These are phyloP conservation scores for Pammene fasciana DNA, from an alignment of 2,888 invertebrate genomes.

Conservation along the genomic window DNA sequence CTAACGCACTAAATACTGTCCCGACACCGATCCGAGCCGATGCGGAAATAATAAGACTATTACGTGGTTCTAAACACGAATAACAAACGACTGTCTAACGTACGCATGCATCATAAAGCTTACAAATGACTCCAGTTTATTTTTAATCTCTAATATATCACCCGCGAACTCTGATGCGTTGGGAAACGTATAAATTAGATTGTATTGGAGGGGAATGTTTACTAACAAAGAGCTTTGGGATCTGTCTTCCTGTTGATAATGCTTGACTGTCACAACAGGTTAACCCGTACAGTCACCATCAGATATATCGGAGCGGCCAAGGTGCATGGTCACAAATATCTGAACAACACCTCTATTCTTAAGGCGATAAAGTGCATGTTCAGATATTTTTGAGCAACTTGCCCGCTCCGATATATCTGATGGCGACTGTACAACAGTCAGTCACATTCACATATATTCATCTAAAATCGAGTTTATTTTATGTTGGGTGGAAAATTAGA, in stretches of 20 bases:
- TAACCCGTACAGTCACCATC: too few species aligned
- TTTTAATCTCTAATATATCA: slow-evolving; percentile 40
- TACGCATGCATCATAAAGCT: slow-evolving; percentile 36
- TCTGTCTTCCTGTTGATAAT: slow-evolving; percentile 29
- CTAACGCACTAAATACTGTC: slow-evolving; percentile 65
- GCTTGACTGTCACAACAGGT: slow-evolving; percentile 36
- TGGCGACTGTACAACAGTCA: too few species aligned
- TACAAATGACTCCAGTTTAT: slow-evolving; percentile 38
- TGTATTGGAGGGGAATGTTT: slow-evolving; percentile 33
- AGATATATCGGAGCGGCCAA: too few species aligned
- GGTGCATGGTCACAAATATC: too few species aligned
- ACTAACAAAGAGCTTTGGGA: slow-evolving; percentile 37
- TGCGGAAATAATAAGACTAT: slow-evolving; percentile 73
- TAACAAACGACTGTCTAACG: slow-evolving; percentile 37
- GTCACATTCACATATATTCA: background rate
- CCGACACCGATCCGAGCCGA: slow-evolving; percentile 52
- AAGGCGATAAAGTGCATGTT: too few species aligned
- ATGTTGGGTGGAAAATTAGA: background rate
- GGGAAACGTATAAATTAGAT: slow-evolving; percentile 37
- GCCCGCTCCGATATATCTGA: too few species aligned
- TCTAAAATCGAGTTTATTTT: slow-evolving; percentile 6
- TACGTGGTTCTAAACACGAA: slow-evolving; percentile 48
- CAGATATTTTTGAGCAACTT: too few species aligned
- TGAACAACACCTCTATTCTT: too few species aligned
- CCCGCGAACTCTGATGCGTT: slow-evolving; percentile 38